Percentiles rank a stretch among this genome's conserved stretches.
phyloP scores from a whole-genome alignment of 2,797 vertebrate species.

The Tragopan temminckii region DNA sequence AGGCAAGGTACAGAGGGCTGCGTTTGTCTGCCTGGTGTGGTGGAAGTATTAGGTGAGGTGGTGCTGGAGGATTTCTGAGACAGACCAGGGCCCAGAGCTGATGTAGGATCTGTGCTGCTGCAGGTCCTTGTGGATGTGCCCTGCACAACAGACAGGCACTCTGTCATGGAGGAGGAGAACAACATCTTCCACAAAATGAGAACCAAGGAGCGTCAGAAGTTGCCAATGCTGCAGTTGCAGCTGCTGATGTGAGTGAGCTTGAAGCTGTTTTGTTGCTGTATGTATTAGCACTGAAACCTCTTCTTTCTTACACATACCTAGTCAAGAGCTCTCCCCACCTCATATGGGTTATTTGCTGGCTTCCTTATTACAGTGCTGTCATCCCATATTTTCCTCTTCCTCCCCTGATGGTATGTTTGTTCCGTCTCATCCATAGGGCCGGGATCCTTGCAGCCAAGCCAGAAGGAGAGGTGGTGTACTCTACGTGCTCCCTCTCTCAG shows the following conservation, averaged over 20 bases:
- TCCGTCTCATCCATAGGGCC: conserved; percentile 79
- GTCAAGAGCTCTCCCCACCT: neutral
- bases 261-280: accelerated
- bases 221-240: conserved; percentile 90
- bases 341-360: accelerated
- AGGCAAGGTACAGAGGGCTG: neutral
- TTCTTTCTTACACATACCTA: neutral
- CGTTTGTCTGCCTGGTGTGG: no score
- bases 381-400: neutral
- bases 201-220: conserved; percentile 88
- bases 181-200: conserved; percentile 90
- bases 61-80: neutral
- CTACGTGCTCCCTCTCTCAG: conserved; percentile 93
- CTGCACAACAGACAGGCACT: conserved; percentile 94
- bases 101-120: neutral
- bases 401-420: accelerated
- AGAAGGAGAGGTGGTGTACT: conserved; percentile 90
- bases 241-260: conserved; percentile 90
- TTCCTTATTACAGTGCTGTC: accelerated
- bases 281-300: neutral
- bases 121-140: conserved; percentile 97
- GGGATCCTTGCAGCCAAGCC: conserved; percentile 87
- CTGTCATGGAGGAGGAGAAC: conserved; percentile 90
- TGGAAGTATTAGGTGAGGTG: neutral
- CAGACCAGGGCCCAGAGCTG: neutral